Evolutionary conservation across 2,797 vertebrate species (phyloP).

Genomic region (Tiaroga cobitis): DNA sequence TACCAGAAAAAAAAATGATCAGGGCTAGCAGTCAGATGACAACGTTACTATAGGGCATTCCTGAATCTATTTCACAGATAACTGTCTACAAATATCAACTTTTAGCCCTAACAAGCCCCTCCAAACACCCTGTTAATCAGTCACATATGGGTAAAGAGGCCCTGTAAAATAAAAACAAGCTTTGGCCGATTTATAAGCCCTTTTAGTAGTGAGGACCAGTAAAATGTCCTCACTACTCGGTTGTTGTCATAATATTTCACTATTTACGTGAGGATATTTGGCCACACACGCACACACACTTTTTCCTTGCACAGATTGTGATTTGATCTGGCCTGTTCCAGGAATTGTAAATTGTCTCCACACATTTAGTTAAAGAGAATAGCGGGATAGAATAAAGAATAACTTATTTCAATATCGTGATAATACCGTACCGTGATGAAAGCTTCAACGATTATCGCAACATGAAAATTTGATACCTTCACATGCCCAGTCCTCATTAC

Average conservation of each 20-base stretch:
- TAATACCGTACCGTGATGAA: too few relatives aligned
- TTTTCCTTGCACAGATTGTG: background rate
- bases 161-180: background rate
- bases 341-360: background rate
- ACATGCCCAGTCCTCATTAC: background rate
- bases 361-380: background rate
- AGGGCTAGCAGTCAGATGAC: background rate
- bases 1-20: background rate
- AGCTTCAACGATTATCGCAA: too few relatives aligned
- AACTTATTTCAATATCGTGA: too few relatives aligned
- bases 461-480: too few relatives aligned
- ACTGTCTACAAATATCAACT: background rate
- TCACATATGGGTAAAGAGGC: slow-evolving; percentile 12
- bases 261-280: background rate
- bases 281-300: background rate
- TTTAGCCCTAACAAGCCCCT: background rate
- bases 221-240: background rate
- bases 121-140: background rate
- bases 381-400: background rate
- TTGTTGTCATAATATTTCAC: background rate
- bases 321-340: background rate
- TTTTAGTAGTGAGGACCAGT: background rate
- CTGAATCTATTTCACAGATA: background rate
- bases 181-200: background rate
- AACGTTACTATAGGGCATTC: background rate